These are phyloP conservation scores for Rhegmatorhina hoffmannsi DNA, from an alignment of 2,113 vertebrate genomes.

Conservation along the genomic window DNA sequence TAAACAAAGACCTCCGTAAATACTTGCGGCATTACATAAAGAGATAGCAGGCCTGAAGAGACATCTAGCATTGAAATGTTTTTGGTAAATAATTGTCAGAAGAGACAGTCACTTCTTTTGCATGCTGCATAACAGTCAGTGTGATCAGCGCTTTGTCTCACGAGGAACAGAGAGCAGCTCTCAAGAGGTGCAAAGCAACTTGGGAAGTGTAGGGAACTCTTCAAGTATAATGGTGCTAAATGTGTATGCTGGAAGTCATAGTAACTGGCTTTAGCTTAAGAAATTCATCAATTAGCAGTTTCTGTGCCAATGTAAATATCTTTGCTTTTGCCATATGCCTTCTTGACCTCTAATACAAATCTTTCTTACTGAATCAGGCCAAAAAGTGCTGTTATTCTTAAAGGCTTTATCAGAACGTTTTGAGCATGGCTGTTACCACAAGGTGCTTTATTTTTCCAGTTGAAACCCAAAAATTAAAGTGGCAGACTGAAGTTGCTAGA, in stretches of 20 bases:
- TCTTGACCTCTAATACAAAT: background rate
- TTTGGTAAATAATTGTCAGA: background rate
- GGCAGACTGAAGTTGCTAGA: background rate
- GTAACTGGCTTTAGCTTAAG: background rate
- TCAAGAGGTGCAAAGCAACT: background rate
- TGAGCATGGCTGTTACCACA: background rate
- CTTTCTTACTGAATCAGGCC: background rate
- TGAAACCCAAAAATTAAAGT: background rate
- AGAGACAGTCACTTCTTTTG: background rate
- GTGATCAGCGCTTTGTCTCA: background rate
- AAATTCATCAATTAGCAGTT: fast-evolving
- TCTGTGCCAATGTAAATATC: background rate
- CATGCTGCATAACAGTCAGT: background rate
- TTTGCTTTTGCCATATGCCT: background rate
- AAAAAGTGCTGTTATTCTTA: background rate
- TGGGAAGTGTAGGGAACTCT: background rate
- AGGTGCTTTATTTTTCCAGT: background rate
- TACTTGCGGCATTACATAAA: background rate
- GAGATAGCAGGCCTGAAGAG: background rate
- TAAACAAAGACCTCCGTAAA: background rate
- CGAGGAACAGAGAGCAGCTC: background rate
- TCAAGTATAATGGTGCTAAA: background rate
- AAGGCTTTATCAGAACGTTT: background rate
- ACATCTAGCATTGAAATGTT: background rate
- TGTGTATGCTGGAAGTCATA: background rate